Base-by-base conservation (phyloP, 1,140 invertebrate species). In the Drosophila nigromelanica region DNA sequence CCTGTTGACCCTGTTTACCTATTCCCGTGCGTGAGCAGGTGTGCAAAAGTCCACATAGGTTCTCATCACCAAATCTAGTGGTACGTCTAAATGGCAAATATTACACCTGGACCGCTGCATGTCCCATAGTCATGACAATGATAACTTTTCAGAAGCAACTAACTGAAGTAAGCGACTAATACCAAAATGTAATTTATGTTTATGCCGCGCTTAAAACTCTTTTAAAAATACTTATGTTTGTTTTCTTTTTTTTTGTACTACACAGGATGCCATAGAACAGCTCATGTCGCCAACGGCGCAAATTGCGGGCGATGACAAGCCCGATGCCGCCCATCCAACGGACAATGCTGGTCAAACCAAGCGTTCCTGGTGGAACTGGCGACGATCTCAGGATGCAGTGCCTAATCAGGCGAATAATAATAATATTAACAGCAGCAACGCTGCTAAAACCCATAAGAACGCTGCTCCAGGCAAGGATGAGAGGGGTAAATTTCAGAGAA, bases 101-200 rank as follows among this genome's bases (percentile, higher is more conserved):
- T 92, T 97, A 97, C 92, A 97, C 96, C 85, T 99, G 98, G 97
- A 92, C 95, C 58, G 95, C 95, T 43, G 98, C 98, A 66, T 96
- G 95, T 67, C 97, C 98, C 11, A 95, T 98, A 78, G 94, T 99
- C 66, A 94, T 98, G 81, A 97, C 96, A 52, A 93, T 96, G 40
- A 94, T 97, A 21, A 94, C 96, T 63, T 99, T 96, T 93, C 95
- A 97, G 86, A 95, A 96, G 80, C 95, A 96, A 61, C 93, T 99
- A 73, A 85, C 91, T 66, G 71, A 91, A 63, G 91, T 92, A 86
- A 92, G 91, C 89, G 35, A 15, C n/a, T 33, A 39, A 67, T 11
- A n/a, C 14, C 39, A 15, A 54, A 21, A 7, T 45, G 11, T 30
- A 11, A 35, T 35, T 35, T 35, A 21, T 43, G 24, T 6, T 14